phyloP scores from a whole-genome alignment of 2,113 vertebrate species.

The Alexandromys fortis region DNA sequence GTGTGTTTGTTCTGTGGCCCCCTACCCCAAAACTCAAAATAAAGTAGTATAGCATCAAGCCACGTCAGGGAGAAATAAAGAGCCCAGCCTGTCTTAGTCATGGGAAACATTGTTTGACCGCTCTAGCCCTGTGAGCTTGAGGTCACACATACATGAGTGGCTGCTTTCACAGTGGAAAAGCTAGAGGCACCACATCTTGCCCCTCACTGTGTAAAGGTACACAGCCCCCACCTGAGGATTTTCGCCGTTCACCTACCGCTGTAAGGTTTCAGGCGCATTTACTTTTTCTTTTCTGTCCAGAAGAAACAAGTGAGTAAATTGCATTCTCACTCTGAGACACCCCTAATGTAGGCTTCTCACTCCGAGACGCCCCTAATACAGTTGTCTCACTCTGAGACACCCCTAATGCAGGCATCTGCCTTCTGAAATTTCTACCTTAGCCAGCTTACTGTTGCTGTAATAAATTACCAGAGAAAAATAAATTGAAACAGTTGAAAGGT shows the following conservation, averaged over 20 bases:
- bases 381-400: background rate
- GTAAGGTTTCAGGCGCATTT: background rate
- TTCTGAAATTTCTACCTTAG: background rate
- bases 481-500: background rate
- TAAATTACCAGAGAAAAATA: background rate
- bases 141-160: accelerated
- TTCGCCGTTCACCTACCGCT: background rate
- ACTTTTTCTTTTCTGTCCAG: background rate
- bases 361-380: background rate
- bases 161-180: constrained; percentile 38
- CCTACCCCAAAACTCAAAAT: background rate
- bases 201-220: constrained; percentile 28
- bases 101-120: constrained; percentile 51
- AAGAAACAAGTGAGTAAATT: background rate
- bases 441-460: background rate
- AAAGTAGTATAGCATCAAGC: background rate
- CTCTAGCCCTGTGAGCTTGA: constrained; percentile 52
- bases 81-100: constrained; percentile 55
- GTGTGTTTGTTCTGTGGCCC: background rate
- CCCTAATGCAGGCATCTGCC: background rate
- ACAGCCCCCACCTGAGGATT: background rate
- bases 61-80: background rate
- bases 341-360: no score
- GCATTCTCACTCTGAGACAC: background rate
- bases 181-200: background rate